Base-by-base conservation (phyloP, 2,797 vertebrate species). In the Typhlichthys subterraneus region DNA sequence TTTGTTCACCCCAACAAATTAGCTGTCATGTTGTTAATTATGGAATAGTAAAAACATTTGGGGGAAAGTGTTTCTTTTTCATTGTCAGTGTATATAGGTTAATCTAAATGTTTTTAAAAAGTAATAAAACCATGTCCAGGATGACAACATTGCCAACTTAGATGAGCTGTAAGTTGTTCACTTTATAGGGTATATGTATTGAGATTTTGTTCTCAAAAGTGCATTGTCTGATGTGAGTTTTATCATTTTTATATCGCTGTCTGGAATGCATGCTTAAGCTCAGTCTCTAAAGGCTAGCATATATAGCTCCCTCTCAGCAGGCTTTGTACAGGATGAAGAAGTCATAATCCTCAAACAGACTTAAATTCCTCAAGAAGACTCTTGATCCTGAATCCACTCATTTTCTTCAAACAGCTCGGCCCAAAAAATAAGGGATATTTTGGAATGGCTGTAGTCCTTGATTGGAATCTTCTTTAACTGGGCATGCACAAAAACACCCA, bases 311-410 rank as follows among this genome's bases (percentile, higher is more conserved):
- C 76, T 88, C 84, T 87, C 86, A 80, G 78, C 77, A 64, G 88
- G 89, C 91, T 93, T 94, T 94, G 89, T 92, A 89, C 88, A 84
- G 89, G 90, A 93, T 93, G 90, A 92, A 93, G 91, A 92, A 92
- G 89, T 92, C 90, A 80, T 93, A 94, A 93, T 94, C 92, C 91
- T 94, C 92, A 94, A 94, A 94, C 91, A 91, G 88, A 91, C 90
- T 90, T 90, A 92, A 92, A 93, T 93, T 93, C 92, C 91, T 92
- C 88, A 88, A 89, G 90, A 92, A 93, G 91, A 83, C 92, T 87
- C 90, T 93, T 93, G 91, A 94, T 94, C 93, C 93, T 88, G 92
- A 91, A 92, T 91, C 91, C 88, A 91, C 91, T 93, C 88, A 92
- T 93, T 93, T 92, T 90, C 89, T 92, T 93, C 92, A 93, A 93